phyloP scores from a whole-genome alignment of 2,113 vertebrate species.

The Cheirogaleus medius region DNA sequence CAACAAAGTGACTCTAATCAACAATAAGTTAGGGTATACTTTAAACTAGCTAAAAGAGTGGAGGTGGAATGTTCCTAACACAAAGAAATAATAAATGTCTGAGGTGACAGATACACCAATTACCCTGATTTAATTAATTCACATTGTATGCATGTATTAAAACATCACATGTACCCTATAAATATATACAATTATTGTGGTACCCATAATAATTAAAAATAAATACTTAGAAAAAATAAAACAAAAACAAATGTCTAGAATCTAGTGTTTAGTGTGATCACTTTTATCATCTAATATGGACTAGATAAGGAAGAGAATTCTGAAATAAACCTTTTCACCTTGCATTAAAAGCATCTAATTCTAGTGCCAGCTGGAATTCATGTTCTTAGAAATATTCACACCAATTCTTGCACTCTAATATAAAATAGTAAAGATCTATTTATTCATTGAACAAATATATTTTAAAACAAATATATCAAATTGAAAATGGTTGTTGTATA shows the following conservation, averaged over 20 bases:
- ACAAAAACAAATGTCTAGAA: not conserved
- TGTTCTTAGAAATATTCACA: not conserved
- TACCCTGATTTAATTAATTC: no score
- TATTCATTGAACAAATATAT: not conserved
- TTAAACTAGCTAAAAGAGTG: no score
- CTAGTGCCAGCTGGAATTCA: not conserved
- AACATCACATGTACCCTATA: not conserved
- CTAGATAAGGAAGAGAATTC: not conserved
- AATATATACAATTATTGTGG: not conserved
- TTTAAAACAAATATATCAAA: not conserved
- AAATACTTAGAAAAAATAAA: not conserved
- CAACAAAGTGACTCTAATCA: no score
- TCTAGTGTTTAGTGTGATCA: not conserved
- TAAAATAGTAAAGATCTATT: not conserved
- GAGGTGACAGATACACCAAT: no score
- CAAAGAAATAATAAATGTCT: no score
- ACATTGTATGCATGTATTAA: no score
- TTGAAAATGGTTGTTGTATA: not conserved
- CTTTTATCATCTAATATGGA: not conserved
- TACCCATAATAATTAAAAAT: not conserved
- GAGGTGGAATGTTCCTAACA: no score
- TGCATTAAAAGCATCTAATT: not conserved
- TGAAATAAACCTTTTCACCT: not conserved
- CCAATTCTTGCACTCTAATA: not conserved
- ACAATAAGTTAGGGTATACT: no score